Evolutionary conservation across 2,113 vertebrate genomes (phyloP), one percentile per base, ranked within the genome.

Genomic region (Paraplagusia blochii): DNA sequence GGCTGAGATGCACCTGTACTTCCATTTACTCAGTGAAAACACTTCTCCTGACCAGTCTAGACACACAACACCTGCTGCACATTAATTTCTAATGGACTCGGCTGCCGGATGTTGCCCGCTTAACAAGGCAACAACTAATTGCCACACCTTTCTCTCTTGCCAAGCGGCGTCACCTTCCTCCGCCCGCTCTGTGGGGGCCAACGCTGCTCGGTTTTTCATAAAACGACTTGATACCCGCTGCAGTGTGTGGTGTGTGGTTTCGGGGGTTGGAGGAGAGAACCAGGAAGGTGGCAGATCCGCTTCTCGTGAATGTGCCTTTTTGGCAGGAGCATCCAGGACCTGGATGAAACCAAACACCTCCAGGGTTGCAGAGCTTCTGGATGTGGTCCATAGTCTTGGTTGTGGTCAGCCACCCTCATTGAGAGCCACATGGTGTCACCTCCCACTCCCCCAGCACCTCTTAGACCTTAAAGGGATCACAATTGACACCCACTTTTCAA

Each of bases 1-100:
- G 9, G 58, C 80, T 80, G 87, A 89, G 77, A 86, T 89, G 85
- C 84, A 90, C 87, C 85, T 89, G 87, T 74, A 69, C 77, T 66
- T 82, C 77, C 71, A 80, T 71, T 87, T 83, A 82, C 76, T 78
- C 67, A 62, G 69, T 12, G 12, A 67, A 72, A 48, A 46, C 9
- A 63, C 66, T 77, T 74, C 72, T 74, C 66, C 52, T 44, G n/a
- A 50, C 44, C 61, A 29, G 79, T 87, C 83, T 83, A 87, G 79
- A 88, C 84, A 69, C 59, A 56, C 74, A 62, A 70, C 88, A 88
- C 87, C 85, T 90, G 87, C 77, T 80, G 36, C 55, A 72, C 73
- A 82, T 88, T 85, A 76, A 80, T 80, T 71, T 77, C 74, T 55
- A 64, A 77, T 44, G 46, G 60, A 39, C 71, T 60, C 67, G 9